phyloP scores from a whole-genome alignment of 2,113 vertebrate species.

The Canis aureus region DNA sequence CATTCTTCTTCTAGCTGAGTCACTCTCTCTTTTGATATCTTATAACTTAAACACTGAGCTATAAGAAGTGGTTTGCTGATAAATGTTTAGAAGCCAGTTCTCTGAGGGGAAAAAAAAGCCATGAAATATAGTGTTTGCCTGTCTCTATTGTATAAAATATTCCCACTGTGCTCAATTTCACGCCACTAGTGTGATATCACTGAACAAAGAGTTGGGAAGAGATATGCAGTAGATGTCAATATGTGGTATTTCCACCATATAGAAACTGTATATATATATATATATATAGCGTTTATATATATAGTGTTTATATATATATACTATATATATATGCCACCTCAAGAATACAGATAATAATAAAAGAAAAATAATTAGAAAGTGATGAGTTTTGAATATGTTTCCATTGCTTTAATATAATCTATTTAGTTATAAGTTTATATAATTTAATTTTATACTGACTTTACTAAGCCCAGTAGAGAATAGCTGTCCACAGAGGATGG shows the following conservation, averaged over 20 bases:
- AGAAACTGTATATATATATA: background rate
- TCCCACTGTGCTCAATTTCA: background rate
- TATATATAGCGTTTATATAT: no score
- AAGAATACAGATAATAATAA: background rate
- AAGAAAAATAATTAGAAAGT: background rate
- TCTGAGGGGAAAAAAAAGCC: background rate
- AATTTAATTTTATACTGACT: background rate
- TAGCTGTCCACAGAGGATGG: background rate
- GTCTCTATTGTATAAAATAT: background rate
- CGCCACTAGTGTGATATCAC: background rate
- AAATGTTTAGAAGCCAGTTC: background rate
- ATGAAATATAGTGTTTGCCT: background rate
- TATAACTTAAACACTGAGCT: background rate
- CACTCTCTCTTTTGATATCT: background rate
- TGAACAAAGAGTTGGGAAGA: background rate
- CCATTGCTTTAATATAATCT: background rate
- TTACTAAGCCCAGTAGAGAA: background rate
- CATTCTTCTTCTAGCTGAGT: background rate
- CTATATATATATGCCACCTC: background rate
- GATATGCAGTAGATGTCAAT: background rate
- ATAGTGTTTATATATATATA: background rate
- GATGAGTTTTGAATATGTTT: background rate
- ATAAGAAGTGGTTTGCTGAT: background rate
- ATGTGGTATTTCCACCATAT: background rate
- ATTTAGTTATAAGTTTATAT: background rate